Percentiles rank a stretch among this genome's conserved stretches.
Evolutionary conservation across 37 sponge, comb jelly and placozoan species (phyloP).

Genomic region (Eunapius fragilis): DNA sequence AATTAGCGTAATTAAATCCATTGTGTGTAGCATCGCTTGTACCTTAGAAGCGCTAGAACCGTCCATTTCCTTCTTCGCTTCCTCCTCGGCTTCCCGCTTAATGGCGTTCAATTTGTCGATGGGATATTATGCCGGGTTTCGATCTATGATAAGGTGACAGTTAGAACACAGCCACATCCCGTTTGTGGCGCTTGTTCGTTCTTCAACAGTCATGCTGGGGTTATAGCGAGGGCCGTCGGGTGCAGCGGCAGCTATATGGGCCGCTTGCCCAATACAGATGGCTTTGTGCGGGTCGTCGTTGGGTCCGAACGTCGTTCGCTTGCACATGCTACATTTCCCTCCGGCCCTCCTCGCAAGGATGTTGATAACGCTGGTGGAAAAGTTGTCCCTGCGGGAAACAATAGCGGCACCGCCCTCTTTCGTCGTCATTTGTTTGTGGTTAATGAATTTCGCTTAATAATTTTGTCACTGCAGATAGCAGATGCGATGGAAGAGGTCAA

Average conservation of each 20-base stretch:
- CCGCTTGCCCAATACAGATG: constrained; percentile 69
- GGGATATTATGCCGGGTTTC: constrained; percentile 46
- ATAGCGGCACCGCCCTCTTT: not conserved
- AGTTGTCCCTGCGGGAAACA: constrained; percentile 48
- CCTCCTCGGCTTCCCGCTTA: constrained; percentile 53
- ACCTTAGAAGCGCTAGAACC: not conserved
- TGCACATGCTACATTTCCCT: constrained; percentile 64
- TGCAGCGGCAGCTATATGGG: constrained; percentile 77
- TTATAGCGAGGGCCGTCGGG: constrained; percentile 74
- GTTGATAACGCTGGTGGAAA: constrained; percentile 34
- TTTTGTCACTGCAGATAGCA: constrained; percentile 9
- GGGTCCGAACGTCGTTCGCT: constrained; percentile 63
- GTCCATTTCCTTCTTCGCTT: constrained; percentile 57
- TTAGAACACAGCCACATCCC: constrained; percentile 77
- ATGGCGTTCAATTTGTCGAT: constrained; percentile 4
- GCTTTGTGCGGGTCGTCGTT: constrained; percentile 33
- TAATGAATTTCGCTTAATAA: not conserved
- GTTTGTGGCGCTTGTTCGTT: constrained; percentile 48
- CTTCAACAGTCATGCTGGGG: constrained; percentile 48
- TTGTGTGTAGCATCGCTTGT: not conserved
- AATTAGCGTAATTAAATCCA: not conserved
- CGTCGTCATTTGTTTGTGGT: not conserved
- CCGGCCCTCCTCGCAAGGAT: constrained; percentile 51
- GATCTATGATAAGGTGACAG: constrained; percentile 65
- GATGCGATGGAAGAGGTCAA: constrained; percentile 24